These are phyloP conservation scores for Callaeas wilsoni DNA, from an alignment of 2,113 vertebrate genomes.

Conservation along the genomic window DNA sequence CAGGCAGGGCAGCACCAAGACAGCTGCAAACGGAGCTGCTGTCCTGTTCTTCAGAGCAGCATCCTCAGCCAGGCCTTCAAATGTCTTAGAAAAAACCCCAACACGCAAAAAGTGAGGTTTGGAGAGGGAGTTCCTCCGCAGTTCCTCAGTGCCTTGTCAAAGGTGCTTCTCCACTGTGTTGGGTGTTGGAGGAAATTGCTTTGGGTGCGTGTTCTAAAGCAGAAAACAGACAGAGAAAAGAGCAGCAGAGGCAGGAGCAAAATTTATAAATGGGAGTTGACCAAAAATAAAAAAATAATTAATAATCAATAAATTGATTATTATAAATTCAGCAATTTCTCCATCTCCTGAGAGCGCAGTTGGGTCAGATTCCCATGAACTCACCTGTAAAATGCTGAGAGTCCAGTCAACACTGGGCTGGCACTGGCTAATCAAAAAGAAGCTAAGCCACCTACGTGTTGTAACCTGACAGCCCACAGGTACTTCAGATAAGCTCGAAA, in stretches of 20 bases:
- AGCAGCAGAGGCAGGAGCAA: not conserved
- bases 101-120: not conserved
- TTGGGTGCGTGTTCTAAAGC: not conserved
- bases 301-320: too few species aligned
- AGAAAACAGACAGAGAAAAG: not conserved
- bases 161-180: not conserved
- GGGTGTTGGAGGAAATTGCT: not conserved
- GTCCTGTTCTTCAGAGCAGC: not conserved
- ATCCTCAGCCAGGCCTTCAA: not conserved
- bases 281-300: not conserved
- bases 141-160: not conserved
- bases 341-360: not conserved
- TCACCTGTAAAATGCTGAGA: not conserved
- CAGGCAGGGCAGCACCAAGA: not conserved
- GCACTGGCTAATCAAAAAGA: not conserved
- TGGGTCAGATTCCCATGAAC: not conserved
- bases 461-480: conserved; percentile 10
- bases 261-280: not conserved
- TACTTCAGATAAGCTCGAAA: not conserved
- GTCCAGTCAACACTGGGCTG: not conserved
- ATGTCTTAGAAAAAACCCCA: not conserved
- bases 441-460: not conserved
- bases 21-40: conserved; percentile 22
- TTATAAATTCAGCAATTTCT: not conserved
- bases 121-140: not conserved